phyloP scores from a whole-genome alignment of 2,113 vertebrate genomes.

The Diglossa brunneiventris region DNA sequence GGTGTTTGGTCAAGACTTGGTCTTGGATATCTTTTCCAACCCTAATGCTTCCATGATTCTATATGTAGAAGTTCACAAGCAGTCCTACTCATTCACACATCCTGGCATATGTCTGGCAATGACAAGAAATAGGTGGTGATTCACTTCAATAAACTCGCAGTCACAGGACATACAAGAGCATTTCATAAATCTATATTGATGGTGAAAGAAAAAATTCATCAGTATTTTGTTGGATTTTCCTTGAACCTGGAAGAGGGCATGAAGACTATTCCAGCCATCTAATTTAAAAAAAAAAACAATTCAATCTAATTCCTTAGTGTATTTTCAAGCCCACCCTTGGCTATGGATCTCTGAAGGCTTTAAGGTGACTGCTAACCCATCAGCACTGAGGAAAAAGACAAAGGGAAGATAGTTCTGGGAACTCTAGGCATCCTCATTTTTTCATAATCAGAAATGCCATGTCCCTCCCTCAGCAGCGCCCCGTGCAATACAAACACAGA shows the following conservation, averaged over 20 bases:
- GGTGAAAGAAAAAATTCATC: neutral
- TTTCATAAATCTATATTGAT: neutral
- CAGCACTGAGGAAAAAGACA: neutral
- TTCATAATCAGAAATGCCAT: neutral
- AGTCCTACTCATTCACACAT: neutral
- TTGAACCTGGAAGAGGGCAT: neutral
- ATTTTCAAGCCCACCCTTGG: neutral
- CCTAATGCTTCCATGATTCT: neutral
- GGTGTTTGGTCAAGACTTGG: neutral
- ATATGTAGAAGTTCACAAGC: neutral
- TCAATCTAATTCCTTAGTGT: neutral
- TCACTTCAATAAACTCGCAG: neutral
- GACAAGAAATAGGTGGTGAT: neutral
- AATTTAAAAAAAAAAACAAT: neutral
- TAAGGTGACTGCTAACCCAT: neutral
- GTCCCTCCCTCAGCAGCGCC: neutral
- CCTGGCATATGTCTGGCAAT: neutral
- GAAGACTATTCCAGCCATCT: neutral
- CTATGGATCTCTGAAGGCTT: neutral
- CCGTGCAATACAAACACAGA: rapidly evolving
- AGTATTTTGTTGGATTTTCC: neutral
- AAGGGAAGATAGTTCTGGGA: neutral
- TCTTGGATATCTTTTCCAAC: neutral
- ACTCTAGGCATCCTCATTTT: neutral
- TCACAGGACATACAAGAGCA: neutral